A percentile compares a stretch with the other conserved stretches of the same genome.
Conservation (phyloP, 2,113 vertebrate genomes). For the Sturnus vulgaris region DNA sequence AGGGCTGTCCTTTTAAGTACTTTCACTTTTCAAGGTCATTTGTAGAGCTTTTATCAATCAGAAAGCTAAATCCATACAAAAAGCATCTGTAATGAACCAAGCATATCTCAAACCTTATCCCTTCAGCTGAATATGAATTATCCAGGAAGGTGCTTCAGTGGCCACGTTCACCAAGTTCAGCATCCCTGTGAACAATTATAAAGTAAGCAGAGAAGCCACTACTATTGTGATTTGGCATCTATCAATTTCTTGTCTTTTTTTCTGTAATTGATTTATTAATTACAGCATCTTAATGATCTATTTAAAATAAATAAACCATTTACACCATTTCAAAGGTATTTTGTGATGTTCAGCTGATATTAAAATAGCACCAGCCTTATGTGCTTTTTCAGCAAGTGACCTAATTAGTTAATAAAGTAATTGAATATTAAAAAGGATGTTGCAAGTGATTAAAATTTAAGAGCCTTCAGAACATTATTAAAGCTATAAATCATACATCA, state of each 20-base stretch:
- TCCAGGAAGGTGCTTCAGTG: conserved; percentile 45
- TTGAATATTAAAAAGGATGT: conserved; percentile 89
- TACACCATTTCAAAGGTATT: conserved; percentile 81
- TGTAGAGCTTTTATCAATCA: conserved; percentile 37
- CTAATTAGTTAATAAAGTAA: conserved; percentile 90
- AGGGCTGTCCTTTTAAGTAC: not conserved
- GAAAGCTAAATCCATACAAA: conserved; percentile 35
- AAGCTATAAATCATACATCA: conserved; percentile 87
- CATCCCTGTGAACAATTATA: not conserved
- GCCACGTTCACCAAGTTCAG: conserved; percentile 20
- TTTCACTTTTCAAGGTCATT: conserved; percentile 47
- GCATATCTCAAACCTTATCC: not conserved
- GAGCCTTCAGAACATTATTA: conserved; percentile 87
- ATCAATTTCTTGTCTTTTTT: conserved; percentile 50
- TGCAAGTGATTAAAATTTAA: conserved; percentile 89
- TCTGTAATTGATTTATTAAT: conserved; percentile 77
- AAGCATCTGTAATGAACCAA: conserved; percentile 45
- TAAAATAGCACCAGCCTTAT: conserved; percentile 82
- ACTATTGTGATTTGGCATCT: conserved; percentile 52
- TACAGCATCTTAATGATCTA: conserved; percentile 78
- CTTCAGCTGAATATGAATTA: conserved; percentile 58
- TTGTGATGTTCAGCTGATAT: conserved; percentile 80
- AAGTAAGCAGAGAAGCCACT: conserved; percentile 43
- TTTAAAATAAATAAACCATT: conserved; percentile 86
- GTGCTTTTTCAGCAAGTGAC: conserved; percentile 86